phyloP scores from a whole-genome alignment of 2,888 invertebrate species.

The Noctua janthe region DNA sequence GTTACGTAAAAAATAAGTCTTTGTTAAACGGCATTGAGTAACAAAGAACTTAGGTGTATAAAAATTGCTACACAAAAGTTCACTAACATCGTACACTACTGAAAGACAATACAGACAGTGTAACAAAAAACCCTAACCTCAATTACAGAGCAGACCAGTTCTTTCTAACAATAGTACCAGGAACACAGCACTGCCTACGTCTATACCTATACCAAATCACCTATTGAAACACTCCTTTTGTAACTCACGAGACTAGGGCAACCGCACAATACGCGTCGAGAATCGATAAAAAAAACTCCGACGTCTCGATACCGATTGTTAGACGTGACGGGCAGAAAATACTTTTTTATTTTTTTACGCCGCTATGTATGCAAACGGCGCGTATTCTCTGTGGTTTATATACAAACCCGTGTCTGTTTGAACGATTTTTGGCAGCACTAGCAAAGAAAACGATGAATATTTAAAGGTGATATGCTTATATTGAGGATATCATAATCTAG shows the following conservation, averaged over 20 bases:
- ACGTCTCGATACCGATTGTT: constrained; percentile 61
- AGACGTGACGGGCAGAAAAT: constrained; percentile 51
- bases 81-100: not conserved
- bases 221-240: constrained; percentile 61
- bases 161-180: constrained; percentile 40
- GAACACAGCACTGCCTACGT: constrained; percentile 16
- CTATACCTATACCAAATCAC: constrained; percentile 49
- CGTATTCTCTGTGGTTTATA: constrained; percentile 44
- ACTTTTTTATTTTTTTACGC: constrained; percentile 41
- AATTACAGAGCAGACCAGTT: constrained; percentile 48
- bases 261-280: constrained; percentile 58
- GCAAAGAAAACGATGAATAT: constrained; percentile 22
- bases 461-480: constrained; percentile 15
- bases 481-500: constrained; percentile 15
- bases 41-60: not conserved
- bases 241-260: constrained; percentile 58
- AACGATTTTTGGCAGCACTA: constrained; percentile 19
- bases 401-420: constrained; percentile 37
- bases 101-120: constrained; percentile 11
- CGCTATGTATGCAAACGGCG: constrained; percentile 50
- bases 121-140: constrained; percentile 23
- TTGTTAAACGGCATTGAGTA: not conserved
- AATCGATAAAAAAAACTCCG: constrained; percentile 58
- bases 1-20: not conserved
- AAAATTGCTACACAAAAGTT: not conserved